Conservation (phyloP, 2,797 vertebrate genomes). For the Cuculus canorus region DNA sequence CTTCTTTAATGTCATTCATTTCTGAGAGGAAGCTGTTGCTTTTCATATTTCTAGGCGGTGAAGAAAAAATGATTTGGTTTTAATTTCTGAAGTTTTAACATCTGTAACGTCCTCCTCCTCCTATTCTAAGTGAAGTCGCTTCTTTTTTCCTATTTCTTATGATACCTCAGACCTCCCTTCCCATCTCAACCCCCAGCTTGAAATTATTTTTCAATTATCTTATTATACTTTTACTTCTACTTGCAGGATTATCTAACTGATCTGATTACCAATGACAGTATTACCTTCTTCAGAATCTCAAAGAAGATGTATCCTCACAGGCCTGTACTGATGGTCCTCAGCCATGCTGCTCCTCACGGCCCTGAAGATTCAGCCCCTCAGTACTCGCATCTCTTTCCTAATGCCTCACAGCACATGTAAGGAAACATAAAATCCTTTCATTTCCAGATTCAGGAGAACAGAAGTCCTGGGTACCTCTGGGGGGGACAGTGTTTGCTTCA, state of each 20-base stretch:
- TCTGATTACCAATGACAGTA: slow-evolving; percentile 93
- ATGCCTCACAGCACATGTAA: slow-evolving; percentile 97
- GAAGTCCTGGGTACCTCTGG: neutral
- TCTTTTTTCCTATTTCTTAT: neutral
- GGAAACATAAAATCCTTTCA: slow-evolving; percentile 49
- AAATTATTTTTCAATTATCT: slow-evolving; percentile 13
- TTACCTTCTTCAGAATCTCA: slow-evolving; percentile 90
- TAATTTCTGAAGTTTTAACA: neutral
- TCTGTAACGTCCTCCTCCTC: neutral
- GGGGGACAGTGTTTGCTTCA: neutral
- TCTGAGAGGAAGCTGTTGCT: neutral
- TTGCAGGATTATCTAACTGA: slow-evolving; percentile 95
- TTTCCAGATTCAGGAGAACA: neutral
- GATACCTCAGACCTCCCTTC: neutral
- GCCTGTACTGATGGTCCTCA: slow-evolving; percentile 93
- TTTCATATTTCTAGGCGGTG: neutral
- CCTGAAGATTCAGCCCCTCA: slow-evolving; percentile 93
- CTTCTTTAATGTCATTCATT: neutral
- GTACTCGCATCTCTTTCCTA: slow-evolving; percentile 90
- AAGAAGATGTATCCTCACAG: slow-evolving; percentile 94
- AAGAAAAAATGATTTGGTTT: neutral
- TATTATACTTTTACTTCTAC: slow-evolving; percentile 31
- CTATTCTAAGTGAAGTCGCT: neutral
- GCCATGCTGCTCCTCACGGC: slow-evolving; percentile 93
- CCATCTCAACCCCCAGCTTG: neutral